Base-by-base conservation (phyloP, 2,113 vertebrate species). In the Myrmophylax atrothorax region DNA sequence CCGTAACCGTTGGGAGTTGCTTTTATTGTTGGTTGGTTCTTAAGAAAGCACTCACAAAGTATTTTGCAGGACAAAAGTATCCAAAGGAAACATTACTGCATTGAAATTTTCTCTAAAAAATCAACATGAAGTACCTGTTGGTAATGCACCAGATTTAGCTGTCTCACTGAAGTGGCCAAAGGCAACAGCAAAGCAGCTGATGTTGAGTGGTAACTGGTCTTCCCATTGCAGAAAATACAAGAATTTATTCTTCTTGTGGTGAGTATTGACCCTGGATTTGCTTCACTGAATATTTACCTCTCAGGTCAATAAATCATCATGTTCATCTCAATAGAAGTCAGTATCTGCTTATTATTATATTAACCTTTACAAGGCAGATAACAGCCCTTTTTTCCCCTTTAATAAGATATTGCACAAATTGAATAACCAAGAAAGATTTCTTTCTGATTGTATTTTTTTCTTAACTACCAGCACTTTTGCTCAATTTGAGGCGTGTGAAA, bases 221-320 rank as follows among this genome's bases (percentile, higher is more conserved):
- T 66, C 22, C 58, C 83, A 24, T 7, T 7, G 2, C 1, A 69
- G 74, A 66, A 86, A 94, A 81, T 18, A 66, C 3, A 77, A 58
- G 74, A 49, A 96, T 94, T 93, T 81, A 64, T 94, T 90, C 81
- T 84, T 53, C 53, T 93, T 18, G 4, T 84, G 66, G 69, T 92
- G 82, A 84, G 76, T 94, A 96, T 96, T 97, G 94, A 96, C 93
- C 86, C 89, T 53, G 90, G 73, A 37, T 94, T 92, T 87, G 93
- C 92, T 93, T 96, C 94, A 75, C 90, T 95, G 90, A 87, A 89
- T 95, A 94, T 94, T 96, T 96, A 94, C 93, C 90, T 95, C 93
- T 82, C 16, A 29, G 94, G 94, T 96, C 92, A 97, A 97, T 96
- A 96, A 90, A 96, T 95, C 94, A 95, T 93, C 90, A 84, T 94